Evolutionary conservation across 2,797 vertebrate genomes (phyloP).

Genomic region (Siniperca obscura): DNA sequence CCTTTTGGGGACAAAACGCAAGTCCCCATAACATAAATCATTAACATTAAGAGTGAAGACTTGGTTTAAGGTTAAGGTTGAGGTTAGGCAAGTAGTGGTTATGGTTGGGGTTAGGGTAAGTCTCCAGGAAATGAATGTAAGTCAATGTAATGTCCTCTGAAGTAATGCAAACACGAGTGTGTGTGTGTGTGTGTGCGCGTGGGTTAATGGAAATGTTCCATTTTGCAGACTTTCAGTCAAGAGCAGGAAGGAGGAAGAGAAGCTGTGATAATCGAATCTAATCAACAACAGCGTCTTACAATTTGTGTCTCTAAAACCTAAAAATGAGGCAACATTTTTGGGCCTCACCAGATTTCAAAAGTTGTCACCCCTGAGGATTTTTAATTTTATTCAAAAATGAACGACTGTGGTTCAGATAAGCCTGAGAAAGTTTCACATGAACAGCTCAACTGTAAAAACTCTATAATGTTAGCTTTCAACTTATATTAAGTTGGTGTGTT

Average conservation of each 20-base stretch:
- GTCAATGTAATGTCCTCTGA: too few species aligned
- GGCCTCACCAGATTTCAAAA: too few species aligned
- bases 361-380: neutral
- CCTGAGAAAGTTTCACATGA: neutral
- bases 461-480: neutral
- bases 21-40: too few species aligned
- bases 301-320: neutral
- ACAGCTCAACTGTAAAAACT: neutral
- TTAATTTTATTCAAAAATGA: too few species aligned
- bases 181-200: neutral
- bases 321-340: too few species aligned
- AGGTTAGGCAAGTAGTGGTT: too few species aligned
- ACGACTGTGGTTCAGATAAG: neutral
- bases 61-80: too few species aligned
- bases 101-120: too few species aligned
- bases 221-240: neutral
- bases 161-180: too few species aligned
- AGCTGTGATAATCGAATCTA: neutral
- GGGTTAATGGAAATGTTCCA: neutral
- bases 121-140: too few species aligned
- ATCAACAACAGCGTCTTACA: neutral
- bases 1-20: too few species aligned
- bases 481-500: neutral
- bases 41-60: too few species aligned
- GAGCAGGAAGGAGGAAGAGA: neutral